Conservation (phyloP, 2,888 invertebrate genomes). For the Microplitis deprimator region DNA sequence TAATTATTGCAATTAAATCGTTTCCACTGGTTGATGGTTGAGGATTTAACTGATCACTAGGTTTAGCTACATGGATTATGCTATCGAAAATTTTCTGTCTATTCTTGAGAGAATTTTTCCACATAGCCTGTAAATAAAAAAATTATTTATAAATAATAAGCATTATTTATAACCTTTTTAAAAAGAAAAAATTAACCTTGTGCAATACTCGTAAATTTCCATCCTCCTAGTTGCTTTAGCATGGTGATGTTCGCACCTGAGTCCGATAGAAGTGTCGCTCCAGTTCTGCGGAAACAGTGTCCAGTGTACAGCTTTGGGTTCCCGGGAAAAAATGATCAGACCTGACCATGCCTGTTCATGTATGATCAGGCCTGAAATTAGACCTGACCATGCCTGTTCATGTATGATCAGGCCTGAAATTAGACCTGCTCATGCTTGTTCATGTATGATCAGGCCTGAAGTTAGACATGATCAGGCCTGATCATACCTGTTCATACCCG, state of each 20-base stretch:
- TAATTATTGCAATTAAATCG: constrained; percentile 12
- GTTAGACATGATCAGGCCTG: too few species aligned
- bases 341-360: too few species aligned
- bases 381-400: too few species aligned
- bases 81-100: constrained; percentile 33
- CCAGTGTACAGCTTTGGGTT: constrained; percentile 36
- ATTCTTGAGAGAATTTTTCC: constrained; percentile 40
- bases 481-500: too few species aligned
- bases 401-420: too few species aligned
- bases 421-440: too few species aligned
- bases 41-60: constrained; percentile 10
- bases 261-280: constrained; percentile 45
- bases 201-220: constrained; percentile 42
- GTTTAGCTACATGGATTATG: constrained; percentile 28
- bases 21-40: constrained; percentile 18
- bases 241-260: constrained; percentile 44
- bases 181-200: constrained; percentile 41
- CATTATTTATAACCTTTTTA: constrained; percentile 29
- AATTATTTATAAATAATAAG: constrained; percentile 29
- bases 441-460: too few species aligned
- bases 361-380: too few species aligned
- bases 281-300: constrained; percentile 48
- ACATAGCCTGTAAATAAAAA: constrained; percentile 37
- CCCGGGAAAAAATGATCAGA: neutral
- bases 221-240: constrained; percentile 48